A percentile compares a stretch with the other conserved stretches of the same genome.
phyloP scores from a whole-genome alignment of 2,113 vertebrate species.

The Ochotona princeps region DNA sequence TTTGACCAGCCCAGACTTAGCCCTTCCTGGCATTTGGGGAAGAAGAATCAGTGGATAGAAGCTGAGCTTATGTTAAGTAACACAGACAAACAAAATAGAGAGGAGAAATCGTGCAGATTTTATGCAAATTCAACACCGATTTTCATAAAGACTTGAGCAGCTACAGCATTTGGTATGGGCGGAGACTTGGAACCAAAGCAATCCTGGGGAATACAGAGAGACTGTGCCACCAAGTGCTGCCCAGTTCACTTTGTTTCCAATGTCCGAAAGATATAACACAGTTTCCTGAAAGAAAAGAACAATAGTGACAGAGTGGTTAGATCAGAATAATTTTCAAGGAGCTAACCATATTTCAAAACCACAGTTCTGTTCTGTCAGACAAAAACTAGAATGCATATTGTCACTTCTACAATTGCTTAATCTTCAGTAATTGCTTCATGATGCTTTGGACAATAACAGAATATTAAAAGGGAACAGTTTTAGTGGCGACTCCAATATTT shows the following conservation, averaged over 20 bases:
- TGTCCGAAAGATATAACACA: not conserved
- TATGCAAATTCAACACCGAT: no score
- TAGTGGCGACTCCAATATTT: not conserved
- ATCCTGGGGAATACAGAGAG: no score
- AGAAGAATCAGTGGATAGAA: no score
- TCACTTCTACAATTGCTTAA: slow-evolving; percentile 17
- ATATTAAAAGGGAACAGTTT: not conserved
- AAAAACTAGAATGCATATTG: not conserved
- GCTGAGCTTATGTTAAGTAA: no score
- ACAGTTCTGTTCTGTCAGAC: not conserved
- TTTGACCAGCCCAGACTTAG: no score
- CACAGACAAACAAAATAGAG: no score
- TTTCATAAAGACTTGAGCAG: no score
- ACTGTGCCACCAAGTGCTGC: not conserved
- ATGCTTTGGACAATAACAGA: not conserved
- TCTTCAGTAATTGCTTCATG: slow-evolving; percentile 13
- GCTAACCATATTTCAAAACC: not conserved
- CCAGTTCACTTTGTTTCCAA: slow-evolving; percentile 9
- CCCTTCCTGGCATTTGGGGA: no score
- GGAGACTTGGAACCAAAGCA: no score
- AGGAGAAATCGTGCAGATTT: no score
- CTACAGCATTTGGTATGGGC: no score
- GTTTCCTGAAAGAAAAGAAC: not conserved
- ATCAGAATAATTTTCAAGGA: not conserved
- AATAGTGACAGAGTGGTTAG: not conserved